These are phyloP conservation scores for Coracias cyanogaster DNA, from an alignment of 2,797 vertebrate genomes.

Conservation along the genomic window DNA sequence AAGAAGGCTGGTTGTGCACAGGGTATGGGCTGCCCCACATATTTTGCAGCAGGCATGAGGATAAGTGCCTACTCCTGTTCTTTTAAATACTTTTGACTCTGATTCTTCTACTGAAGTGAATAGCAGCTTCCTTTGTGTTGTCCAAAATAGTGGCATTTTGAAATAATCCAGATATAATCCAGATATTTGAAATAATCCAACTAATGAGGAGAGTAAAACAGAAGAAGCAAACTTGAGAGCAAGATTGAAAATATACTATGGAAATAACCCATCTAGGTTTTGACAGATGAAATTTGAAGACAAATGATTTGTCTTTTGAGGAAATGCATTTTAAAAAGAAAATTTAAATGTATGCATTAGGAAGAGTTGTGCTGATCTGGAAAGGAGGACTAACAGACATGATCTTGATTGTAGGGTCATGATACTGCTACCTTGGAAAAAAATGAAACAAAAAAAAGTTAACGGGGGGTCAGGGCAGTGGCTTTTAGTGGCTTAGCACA, in stretches of 20 bases:
- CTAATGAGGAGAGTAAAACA: slow-evolving; percentile 38
- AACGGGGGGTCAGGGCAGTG: not conserved
- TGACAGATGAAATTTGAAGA: slow-evolving; percentile 68
- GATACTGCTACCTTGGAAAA: slow-evolving; percentile 9
- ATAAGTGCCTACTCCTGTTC: not conserved
- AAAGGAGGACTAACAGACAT: slow-evolving; percentile 34
- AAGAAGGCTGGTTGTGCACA: not conserved
- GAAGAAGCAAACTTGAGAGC: slow-evolving; percentile 46
- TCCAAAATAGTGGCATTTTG: not conserved
- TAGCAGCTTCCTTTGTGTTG: slow-evolving; percentile 2
- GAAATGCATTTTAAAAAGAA: slow-evolving; percentile 37
- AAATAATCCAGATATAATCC: slow-evolving; percentile 45
- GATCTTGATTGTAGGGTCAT: slow-evolving; percentile 22
- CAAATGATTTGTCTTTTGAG: slow-evolving; percentile 67
- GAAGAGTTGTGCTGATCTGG: slow-evolving; percentile 42
- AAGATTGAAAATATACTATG: slow-evolving; percentile 66
- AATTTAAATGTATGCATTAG: slow-evolving; percentile 56
- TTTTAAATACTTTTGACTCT: not conserved
- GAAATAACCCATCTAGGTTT: slow-evolving; percentile 55
- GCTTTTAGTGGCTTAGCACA: slow-evolving; percentile 11
- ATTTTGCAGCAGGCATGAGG: not conserved
- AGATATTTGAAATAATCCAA: slow-evolving; percentile 47
- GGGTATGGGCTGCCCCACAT: not conserved
- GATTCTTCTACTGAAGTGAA: not conserved
- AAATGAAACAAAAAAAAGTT: slow-evolving; percentile 14